These are phyloP conservation scores for Lineus longissimus DNA, from an alignment of 1,140 invertebrate species.

Conservation along the genomic window DNA sequence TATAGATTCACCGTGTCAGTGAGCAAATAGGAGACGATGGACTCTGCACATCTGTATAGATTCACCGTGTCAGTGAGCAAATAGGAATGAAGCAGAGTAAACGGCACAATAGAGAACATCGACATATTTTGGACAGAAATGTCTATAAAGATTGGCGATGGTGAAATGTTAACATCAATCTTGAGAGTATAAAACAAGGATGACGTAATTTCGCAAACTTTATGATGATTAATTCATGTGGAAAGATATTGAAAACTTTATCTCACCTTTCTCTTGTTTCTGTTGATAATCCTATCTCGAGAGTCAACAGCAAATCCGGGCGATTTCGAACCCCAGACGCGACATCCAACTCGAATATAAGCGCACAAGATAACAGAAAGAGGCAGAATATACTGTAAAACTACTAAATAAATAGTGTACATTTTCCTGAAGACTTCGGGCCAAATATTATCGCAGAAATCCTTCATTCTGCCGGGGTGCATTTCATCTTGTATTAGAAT, in stretches of 20 bases:
- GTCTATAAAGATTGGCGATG: no score
- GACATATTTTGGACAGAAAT: no score
- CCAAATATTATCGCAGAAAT: background rate
- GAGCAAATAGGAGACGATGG: no score
- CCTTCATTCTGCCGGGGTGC: background rate
- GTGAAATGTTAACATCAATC: no score
- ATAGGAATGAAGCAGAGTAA: no score
- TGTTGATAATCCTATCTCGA: constrained; percentile 4
- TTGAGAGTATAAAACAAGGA: no score
- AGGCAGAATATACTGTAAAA: background rate
- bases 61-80: no score
- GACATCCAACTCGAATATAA: background rate
- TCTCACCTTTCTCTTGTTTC: constrained; percentile 7
- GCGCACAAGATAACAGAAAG: background rate
- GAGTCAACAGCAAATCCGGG: background rate
- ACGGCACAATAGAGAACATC: no score
- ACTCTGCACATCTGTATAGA: no score
- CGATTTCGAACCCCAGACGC: constrained; percentile 3
- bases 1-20: no score
- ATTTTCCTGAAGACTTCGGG: background rate
- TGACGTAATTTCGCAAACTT: no score
- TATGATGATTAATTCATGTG: no score
- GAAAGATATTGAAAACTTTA: background rate
- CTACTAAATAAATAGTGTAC: background rate
- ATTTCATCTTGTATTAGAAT: background rate